Evolutionary conservation across 2,888 invertebrate genomes (phyloP), one percentile per base, ranked within the genome.

Genomic region (Heliothis peltigera): DNA sequence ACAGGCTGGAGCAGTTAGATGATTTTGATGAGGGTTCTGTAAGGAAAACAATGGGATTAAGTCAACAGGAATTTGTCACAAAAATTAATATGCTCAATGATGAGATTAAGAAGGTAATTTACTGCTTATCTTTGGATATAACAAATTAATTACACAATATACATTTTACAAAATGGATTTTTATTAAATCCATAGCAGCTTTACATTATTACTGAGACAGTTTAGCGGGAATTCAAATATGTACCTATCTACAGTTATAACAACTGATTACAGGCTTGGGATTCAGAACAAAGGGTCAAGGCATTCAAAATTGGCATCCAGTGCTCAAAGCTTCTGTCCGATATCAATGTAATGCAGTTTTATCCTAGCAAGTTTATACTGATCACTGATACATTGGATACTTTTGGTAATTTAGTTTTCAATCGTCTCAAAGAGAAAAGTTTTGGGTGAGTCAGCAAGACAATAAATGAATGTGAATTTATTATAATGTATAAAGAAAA

Each of bases 281-380:
- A 98, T 82, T 96, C 97, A 25, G 99, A 99, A 92, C 99, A 99
- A 90, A 96, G 99, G 80, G 98, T 99, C 0, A 98, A 98, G 94
- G 98, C 99, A 5, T 96, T 99, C 43, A 99, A 99, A 96, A 99
- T 99, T 85, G 98, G 97, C 1, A 99, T 99, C 80, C 99, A 99
- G 95, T 99, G 99, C 92, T 98, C 99, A 42, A 99, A 99, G 93
- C 95, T 99, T 82, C 93, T 99, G 59, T 97, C 98, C 1, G 98
- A 99, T 88, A 97, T 98, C 3, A 97, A 97, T 63, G 98, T 98
- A 0, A 96, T 99, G 87, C 97, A 98, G 83, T 99, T 99, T 92
- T 99, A 99, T 95, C 99, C 99, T 0, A 99, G 99, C 92, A 99
- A 99, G 95, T 99, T 99, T 96, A 98, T 99, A 39, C 96, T 99